Evolutionary conservation across 2,113 vertebrate genomes (phyloP).

Genomic region (Ia io): DNA sequence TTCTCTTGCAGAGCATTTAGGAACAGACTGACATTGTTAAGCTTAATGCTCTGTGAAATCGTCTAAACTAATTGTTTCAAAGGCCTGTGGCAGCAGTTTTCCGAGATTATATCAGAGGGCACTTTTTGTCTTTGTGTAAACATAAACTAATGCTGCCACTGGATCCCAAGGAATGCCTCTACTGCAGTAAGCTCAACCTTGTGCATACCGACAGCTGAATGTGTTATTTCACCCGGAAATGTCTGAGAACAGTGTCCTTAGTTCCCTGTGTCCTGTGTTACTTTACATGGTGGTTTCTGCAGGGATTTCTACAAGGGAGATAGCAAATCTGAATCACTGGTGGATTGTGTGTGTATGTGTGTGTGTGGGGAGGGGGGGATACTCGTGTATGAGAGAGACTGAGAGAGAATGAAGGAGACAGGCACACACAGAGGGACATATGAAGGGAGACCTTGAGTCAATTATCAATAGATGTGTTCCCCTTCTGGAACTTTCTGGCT

Average conservation of each 20-base stretch:
- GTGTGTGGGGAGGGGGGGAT: background rate
- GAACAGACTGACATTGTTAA: conserved; percentile 68
- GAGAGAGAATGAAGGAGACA: background rate
- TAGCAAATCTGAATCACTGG: background rate
- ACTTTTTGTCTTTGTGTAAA: conserved; percentile 53
- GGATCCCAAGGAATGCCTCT: conserved; percentile 33
- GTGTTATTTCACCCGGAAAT: background rate
- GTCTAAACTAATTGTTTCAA: conserved; percentile 71
- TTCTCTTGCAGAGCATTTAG: conserved; percentile 61
- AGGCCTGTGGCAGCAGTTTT: conserved; percentile 73
- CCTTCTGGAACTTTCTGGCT: background rate
- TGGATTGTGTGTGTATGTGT: background rate
- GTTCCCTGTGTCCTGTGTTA: background rate
- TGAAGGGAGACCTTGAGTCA: background rate
- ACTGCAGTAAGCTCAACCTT: background rate
- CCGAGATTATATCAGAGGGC: conserved; percentile 59
- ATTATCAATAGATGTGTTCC: background rate
- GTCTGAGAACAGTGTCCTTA: background rate
- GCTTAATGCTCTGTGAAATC: conserved; percentile 75
- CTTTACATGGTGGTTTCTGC: background rate
- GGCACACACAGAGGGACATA: background rate
- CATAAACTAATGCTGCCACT: conserved; percentile 22
- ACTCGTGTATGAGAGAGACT: background rate
- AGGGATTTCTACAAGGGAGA: background rate
- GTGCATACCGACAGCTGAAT: background rate